Base-by-base conservation (phyloP, 2,888 invertebrate genomes). In the Petrophora chlorosata region DNA sequence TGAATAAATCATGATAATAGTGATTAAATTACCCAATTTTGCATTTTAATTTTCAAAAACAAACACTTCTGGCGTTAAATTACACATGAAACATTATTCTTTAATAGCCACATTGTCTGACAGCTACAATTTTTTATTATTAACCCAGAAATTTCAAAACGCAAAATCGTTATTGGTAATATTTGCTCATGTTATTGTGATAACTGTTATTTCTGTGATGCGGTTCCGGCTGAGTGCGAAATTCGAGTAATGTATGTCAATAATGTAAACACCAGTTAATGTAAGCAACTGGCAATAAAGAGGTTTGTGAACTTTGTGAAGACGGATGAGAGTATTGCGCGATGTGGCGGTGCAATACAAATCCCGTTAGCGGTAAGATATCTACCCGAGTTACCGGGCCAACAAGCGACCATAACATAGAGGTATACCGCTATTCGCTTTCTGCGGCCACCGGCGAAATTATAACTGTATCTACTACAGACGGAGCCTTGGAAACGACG, bases 361-460 rank as follows among this genome's bases (percentile, higher is more conserved):
- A 59, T 73, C 63, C 81, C 78, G 81, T 79, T 81, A 79, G 35
- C 22, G 45, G 47, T 54, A 66, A 76, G 70, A 73, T 70, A 66
- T 73, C 67, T 73, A 50, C 52, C 46, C 26, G 33, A 57, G 60
- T 57, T 76, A 75, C 70, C 73, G 72, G 73, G 73, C 68, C 73
- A 73, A 53, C 67, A 72, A 63, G 59, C 73, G 55, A 68, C 75
- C 69, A 70, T 74, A 77, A 39, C 39, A 43, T 43, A 39, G 29
- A 68, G 70, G 69, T 70, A 65, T 85, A 85, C 86, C 85, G 86
- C 84, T 84, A 81, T 50, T 49, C 66, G 68, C 79, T 81, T 76
- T 79, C 67, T 76, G 77, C 67, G 73, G 72, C 73, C 63, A 70
- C 67, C 69, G 71, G 69, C 78, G 78, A 74, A 83, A 83, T 76